A percentile compares a stretch with the other conserved stretches of the same genome.
These are phyloP conservation scores for Amphiprion percula DNA, from an alignment of 2,113 vertebrate genomes.

Conservation along the genomic window DNA sequence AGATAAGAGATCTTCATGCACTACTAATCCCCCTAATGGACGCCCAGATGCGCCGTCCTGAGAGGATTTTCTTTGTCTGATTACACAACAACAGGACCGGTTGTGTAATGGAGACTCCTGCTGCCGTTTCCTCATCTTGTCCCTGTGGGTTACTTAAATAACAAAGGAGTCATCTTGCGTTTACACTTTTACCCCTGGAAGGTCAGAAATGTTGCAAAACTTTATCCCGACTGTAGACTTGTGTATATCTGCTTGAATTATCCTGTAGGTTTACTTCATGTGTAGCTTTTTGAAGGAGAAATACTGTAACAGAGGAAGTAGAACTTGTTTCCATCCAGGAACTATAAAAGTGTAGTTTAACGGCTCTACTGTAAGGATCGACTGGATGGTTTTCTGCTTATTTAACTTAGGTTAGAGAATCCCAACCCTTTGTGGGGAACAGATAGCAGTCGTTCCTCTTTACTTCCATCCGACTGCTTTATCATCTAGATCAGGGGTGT, in stretches of 20 bases:
- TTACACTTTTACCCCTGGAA: slow-evolving; percentile 33
- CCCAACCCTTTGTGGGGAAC: not conserved
- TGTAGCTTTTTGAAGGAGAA: slow-evolving; percentile 12
- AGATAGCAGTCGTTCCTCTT: not conserved
- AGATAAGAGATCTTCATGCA: slow-evolving; percentile 12
- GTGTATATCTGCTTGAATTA: slow-evolving; percentile 19
- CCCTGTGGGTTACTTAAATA: slow-evolving; percentile 3
- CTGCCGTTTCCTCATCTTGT: slow-evolving; percentile 10
- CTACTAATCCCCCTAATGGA: slow-evolving; percentile 13
- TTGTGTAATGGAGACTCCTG: slow-evolving; percentile 6
- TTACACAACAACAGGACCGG: slow-evolving; percentile 3
- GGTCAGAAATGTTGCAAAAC: not conserved
- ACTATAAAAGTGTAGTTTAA: slow-evolving; percentile 15
- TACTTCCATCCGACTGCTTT: not conserved
- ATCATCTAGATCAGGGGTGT: not conserved
- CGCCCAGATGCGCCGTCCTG: slow-evolving; percentile 12
- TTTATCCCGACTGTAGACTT: not conserved
- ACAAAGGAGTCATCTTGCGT: slow-evolving; percentile 15
- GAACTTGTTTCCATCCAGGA: slow-evolving; percentile 21
- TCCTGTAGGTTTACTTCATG: not conserved
- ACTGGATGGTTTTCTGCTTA: not conserved
- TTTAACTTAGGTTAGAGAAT: not conserved
- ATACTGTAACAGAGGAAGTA: slow-evolving; percentile 8
- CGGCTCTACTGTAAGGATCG: slow-evolving; percentile 18
- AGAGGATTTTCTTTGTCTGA: slow-evolving; percentile 26